Evolutionary conservation across 2,888 invertebrate species (phyloP), one percentile per base, ranked within the genome.

Genomic region (Drosophila antonietae): DNA sequence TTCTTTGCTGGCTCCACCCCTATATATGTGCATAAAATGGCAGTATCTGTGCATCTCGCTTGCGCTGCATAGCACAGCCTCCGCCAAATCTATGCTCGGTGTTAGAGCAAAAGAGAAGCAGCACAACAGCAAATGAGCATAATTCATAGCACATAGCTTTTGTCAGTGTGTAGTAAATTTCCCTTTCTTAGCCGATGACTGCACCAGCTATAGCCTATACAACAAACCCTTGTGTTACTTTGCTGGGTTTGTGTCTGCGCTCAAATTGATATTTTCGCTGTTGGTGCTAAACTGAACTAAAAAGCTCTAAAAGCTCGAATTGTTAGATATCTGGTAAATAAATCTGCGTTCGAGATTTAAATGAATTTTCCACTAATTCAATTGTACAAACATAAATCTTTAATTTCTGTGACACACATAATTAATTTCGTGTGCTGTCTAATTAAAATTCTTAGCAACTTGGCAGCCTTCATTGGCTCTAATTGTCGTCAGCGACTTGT

Each of bases 1-100:
- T 41, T 33, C 28, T 7, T 6, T n/a, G 23, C 3, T 55, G 51
- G 51, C 69, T 68, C 81, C 80, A 53, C 80, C 80, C 80, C 78
- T 65, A 78, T 49, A 31, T 80, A 58, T 73, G 80, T 65, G n/a
- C 66, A 80, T 47, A 80, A 80, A 78, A 80, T 80, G 75, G 78
- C 75, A 51, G 61, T 44, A 23, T 23, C 23, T 14, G 7, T 62
- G 70, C 49, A 33, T 65, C 80, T 71, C 75, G 49, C 44, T 80
- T 52, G 9, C 64, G 23, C 78, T 31, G 8, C 9, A 4, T 2
- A 0, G 18, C 8, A 18, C 55, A 3, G 23, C 8, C 20, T 1
- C n/a, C 20, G n/a, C n/a, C 31, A 7, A 2, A 5, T 12, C 12
- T 2, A 3, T 10, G 10, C 7, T 18, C 0, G 2, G 23, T 15